Evolutionary conservation across 2,113 vertebrate species (phyloP), one percentile per base, ranked within the genome.

Genomic region (Pseudopodoces humilis): DNA sequence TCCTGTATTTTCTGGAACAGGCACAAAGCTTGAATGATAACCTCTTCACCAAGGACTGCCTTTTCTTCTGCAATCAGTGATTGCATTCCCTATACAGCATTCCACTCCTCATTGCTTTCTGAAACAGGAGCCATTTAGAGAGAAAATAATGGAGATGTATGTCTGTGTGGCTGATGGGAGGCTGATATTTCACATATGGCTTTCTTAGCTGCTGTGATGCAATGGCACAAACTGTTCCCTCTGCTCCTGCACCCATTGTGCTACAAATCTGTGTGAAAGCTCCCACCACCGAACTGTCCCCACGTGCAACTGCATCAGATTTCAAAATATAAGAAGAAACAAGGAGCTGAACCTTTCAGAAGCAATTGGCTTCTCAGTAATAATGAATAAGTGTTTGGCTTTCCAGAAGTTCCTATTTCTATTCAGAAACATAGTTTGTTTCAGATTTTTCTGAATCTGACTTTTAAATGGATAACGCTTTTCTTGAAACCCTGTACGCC

Each of bases 141-240:
- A 95, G 86, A 52, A 68, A 88, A 63, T 37, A 90, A 88, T 56
- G 71, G 49, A 83, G 60, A 89, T 86, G 69, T 59, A 72, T 59
- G 87, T 70, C 69, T 75, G 49, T 1, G 1, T 63, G 56, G 63
- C 59, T 95, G 77, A 90, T 49, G 52, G 43, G 83, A 95, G 67
- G 64, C 41, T 87, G 77, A 7, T 85, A 93, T 87, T 93, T 90
- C 87, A 92, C 83, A 92, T 84, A 89, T 37, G 71, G 64, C 82
- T 87, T 87, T 88, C 95, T 92, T 92, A 94, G 81, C 56, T 86
- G 76, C 64, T 47, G 44, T 75, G 88, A 90, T 92, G 77, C 85
- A 90, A 78, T 0, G 2, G 41, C 58, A 92, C 80, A 94, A 87
- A 91, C 76, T 87, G 80, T 93, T 95, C 90, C 70, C 81, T 81